phyloP scores from a whole-genome alignment of 2,888 invertebrate genomes.

The Heliconius hortense region DNA sequence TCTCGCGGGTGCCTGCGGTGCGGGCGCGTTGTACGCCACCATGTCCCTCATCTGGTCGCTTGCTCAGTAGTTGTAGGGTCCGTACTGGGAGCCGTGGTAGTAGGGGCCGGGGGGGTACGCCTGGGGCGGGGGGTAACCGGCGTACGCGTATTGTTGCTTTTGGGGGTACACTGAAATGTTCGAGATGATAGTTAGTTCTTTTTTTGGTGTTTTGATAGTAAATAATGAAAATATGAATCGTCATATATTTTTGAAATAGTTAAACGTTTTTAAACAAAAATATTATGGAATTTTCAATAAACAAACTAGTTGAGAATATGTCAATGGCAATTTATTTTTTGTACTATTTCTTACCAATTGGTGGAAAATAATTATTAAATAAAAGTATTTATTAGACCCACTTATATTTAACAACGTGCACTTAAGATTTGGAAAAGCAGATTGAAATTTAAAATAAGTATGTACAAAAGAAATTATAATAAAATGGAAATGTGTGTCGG shows the following conservation, averaged over 20 bases:
- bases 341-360: neutral
- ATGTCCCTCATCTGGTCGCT: constrained; percentile 80
- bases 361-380: neutral
- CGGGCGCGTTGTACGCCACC: constrained; percentile 74
- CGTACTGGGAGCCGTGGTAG: constrained; percentile 96
- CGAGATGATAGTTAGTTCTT: neutral
- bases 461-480: constrained; percentile 36
- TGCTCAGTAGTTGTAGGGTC: constrained; percentile 94
- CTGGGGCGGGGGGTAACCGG: constrained; percentile 91
- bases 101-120: constrained; percentile 94
- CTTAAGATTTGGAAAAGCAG: constrained; percentile 32
- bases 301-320: neutral
- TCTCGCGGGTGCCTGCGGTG: constrained; percentile 76
- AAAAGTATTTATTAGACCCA: neutral
- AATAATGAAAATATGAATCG: too few species aligned
- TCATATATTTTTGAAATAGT: too few species aligned
- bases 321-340: neutral
- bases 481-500: constrained; percentile 16
- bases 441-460: constrained; percentile 27
- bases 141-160: constrained; percentile 96
- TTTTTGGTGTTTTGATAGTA: neutral
- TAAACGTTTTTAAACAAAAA: too few species aligned
- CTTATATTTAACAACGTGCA: constrained; percentile 37
- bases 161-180: constrained; percentile 91
- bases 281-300: neutral